These are phyloP conservation scores for Plusia festucae DNA, from an alignment of 2,888 invertebrate genomes.

Conservation along the genomic window DNA sequence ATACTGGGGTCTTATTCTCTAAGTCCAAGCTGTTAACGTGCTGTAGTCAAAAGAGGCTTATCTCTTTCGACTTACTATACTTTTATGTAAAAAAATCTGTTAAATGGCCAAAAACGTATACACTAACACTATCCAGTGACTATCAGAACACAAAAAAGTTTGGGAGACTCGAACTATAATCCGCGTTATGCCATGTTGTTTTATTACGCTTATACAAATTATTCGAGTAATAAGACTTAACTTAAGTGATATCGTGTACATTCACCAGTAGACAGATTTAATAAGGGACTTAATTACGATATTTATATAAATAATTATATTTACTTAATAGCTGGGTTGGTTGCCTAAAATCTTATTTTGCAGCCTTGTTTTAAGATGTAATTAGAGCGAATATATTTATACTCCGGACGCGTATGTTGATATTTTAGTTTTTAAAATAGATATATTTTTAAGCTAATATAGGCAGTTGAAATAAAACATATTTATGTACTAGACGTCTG, in stretches of 20 bases:
- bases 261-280: slow-evolving; percentile 1
- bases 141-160: too few species aligned
- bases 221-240: not conserved
- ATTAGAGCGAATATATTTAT: slow-evolving; percentile 16
- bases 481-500: slow-evolving; percentile 34
- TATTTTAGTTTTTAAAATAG: not conserved
- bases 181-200: too few species aligned
- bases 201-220: too few species aligned
- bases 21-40: too few species aligned
- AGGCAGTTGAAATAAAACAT: slow-evolving; percentile 19
- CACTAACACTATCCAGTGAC: too few species aligned
- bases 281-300: slow-evolving; percentile 23
- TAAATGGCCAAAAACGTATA: too few species aligned
- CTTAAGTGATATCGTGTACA: slow-evolving; percentile 4
- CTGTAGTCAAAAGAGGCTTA: too few species aligned
- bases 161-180: too few species aligned
- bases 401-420: not conserved
- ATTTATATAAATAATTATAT: slow-evolving; percentile 19
- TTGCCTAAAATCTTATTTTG: slow-evolving; percentile 21
- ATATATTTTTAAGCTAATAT: slow-evolving; percentile 7
- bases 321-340: not conserved
- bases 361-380: slow-evolving; percentile 31
- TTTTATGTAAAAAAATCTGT: too few species aligned
- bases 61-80: too few species aligned
- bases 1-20: too few species aligned